Conservation (phyloP, 2,888 invertebrate genomes). For the Achlya flavicornis region DNA sequence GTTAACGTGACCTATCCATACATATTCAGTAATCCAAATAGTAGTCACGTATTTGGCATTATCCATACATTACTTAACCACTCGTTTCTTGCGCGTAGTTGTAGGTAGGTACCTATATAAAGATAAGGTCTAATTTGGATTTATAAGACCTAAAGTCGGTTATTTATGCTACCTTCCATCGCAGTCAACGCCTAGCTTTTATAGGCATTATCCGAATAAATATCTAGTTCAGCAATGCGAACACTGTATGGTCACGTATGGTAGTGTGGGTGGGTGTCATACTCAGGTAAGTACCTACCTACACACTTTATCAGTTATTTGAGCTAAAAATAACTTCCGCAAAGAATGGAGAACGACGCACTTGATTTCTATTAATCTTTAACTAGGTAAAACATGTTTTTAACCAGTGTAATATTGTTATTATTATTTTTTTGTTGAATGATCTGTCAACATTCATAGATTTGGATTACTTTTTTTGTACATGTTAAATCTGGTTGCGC, state of each 20-base stretch:
- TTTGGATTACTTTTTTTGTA: not conserved
- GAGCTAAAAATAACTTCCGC: constrained; percentile 22
- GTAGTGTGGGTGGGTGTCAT: constrained; percentile 4
- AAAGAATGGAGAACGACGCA: constrained; percentile 13
- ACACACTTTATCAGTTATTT: constrained; percentile 23
- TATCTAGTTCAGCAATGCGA: not conserved
- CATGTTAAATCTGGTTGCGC: constrained; percentile 26
- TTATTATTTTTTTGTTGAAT: not conserved
- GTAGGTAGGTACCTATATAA: not conserved
- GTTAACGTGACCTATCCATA: not conserved
- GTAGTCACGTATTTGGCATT: not conserved
- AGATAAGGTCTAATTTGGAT: not conserved
- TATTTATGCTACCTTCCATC: not conserved
- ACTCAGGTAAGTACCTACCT: constrained; percentile 17
- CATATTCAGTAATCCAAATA: not conserved
- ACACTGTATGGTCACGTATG: not conserved
- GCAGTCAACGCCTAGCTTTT: not conserved
- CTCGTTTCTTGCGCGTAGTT: not conserved
- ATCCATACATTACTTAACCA: not conserved
- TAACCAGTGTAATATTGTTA: not conserved
- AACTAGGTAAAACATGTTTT: not conserved
- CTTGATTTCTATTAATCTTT: not conserved
- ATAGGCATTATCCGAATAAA: not conserved
- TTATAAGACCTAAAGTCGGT: not conserved
- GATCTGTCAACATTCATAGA: not conserved